Percentiles rank a stretch among this genome's conserved stretches.
phyloP scores from a whole-genome alignment of 2,888 invertebrate species.

The Dynastes tityus region DNA sequence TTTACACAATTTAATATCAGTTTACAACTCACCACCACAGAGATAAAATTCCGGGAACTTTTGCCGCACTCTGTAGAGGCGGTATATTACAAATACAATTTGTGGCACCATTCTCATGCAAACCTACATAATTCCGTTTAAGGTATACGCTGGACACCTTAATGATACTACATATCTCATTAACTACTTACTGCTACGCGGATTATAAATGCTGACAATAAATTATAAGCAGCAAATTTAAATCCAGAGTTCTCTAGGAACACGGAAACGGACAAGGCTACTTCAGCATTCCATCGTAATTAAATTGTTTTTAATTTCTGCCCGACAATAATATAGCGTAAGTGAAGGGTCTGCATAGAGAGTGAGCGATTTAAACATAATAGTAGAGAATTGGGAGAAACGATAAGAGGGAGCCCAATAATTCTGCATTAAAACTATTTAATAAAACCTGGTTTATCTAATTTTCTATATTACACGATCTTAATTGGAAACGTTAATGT shows the following conservation, averaged over 20 bases:
- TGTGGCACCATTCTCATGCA: not conserved
- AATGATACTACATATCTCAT: not conserved
- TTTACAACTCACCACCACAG: too few relatives aligned
- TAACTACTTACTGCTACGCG: not conserved
- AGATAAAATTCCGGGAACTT: too few relatives aligned
- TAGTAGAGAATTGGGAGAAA: too few relatives aligned
- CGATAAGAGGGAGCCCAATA: too few relatives aligned
- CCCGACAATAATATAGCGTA: not conserved
- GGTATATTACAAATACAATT: not conserved
- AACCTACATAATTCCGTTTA: not conserved
- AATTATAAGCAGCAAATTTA: not conserved
- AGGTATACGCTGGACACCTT: not conserved
- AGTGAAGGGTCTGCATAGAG: not conserved
- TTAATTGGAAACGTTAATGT: not conserved
- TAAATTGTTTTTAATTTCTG: constrained; percentile 8
- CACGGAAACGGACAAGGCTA: not conserved
- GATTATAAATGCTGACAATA: not conserved
- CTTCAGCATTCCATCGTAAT: constrained; percentile 14
- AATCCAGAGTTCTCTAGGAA: not conserved
- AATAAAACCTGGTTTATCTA: not conserved
- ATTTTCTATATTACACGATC: too few relatives aligned
- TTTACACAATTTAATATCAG: too few relatives aligned
- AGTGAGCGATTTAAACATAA: not conserved
- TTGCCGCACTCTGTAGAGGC: too few relatives aligned
- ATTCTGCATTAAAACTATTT: too few relatives aligned